Conservation (phyloP, 2,888 invertebrate genomes). For the Azorinus chamasolen region DNA sequence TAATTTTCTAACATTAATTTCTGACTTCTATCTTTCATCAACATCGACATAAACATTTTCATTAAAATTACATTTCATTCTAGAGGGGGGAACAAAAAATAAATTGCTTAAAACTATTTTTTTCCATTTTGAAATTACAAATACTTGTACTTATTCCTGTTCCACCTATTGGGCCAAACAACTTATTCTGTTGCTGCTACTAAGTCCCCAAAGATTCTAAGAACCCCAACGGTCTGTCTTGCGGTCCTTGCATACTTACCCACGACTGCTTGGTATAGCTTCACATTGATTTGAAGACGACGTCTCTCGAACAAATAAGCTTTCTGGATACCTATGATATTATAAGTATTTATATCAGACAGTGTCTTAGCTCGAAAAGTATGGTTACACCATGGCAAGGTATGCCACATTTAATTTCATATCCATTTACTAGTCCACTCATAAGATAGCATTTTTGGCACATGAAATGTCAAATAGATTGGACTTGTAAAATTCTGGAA, state of each 20-base stretch:
- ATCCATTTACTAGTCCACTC: background rate
- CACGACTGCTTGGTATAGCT: conserved; percentile 22
- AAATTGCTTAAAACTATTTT: no score
- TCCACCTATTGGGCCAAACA: background rate
- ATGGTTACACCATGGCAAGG: conserved; percentile 48
- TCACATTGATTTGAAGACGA: conserved; percentile 39
- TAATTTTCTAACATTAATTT: no score
- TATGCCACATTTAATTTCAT: conserved; percentile 25
- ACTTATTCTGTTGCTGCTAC: background rate
- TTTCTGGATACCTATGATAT: conserved; percentile 68
- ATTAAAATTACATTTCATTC: no score
- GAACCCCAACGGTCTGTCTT: background rate
- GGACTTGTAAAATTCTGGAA: no score
- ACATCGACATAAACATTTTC: no score
- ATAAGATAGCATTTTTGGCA: background rate
- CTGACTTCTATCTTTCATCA: no score
- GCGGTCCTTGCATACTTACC: conserved; percentile 12
- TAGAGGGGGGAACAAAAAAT: no score
- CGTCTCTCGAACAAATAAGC: conserved; percentile 54
- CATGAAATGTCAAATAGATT: no score
- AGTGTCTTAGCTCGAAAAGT: conserved; percentile 29
- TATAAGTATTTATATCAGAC: conserved; percentile 67
- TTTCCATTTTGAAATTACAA: no score
- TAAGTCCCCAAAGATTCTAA: background rate
- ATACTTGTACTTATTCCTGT: background rate